Conservation (phyloP, 2,888 invertebrate species). For the Bimastos eiseni region DNA sequence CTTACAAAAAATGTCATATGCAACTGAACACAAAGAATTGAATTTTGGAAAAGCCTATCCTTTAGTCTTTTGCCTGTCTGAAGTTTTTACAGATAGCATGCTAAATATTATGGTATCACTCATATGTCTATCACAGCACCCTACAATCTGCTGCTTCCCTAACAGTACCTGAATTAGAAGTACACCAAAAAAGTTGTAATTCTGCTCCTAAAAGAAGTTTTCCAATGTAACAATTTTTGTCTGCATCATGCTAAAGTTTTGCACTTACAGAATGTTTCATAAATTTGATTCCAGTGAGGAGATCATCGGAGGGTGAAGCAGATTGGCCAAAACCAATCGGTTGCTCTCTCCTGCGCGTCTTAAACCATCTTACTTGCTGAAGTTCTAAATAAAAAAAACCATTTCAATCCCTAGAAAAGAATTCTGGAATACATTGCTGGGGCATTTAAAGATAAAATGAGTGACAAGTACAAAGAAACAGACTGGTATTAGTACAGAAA, state of each 20-base stretch:
- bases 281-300: slow-evolving; percentile 27
- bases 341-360: background rate
- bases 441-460: background rate
- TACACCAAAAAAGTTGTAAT: background rate
- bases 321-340: slow-evolving; percentile 20
- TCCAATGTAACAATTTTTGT: too few relatives aligned
- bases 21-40: too few relatives aligned
- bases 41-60: too few relatives aligned
- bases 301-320: background rate
- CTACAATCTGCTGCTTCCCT: background rate
- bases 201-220: background rate
- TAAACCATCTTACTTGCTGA: slow-evolving; percentile 25
- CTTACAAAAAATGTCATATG: too few relatives aligned
- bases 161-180: background rate
- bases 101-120: too few relatives aligned
- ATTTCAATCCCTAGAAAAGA: background rate
- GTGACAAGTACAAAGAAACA: background rate
- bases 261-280: slow-evolving; percentile 25
- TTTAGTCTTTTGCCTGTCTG: too few relatives aligned
- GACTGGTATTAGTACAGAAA: background rate
- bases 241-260: background rate
- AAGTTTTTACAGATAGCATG: too few relatives aligned
- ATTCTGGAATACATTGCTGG: background rate
- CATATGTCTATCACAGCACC: too few relatives aligned
- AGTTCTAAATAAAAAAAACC: background rate